These are phyloP conservation scores for Athrips mouffetella DNA, from an alignment of 2,888 invertebrate genomes.

Conservation along the genomic window DNA sequence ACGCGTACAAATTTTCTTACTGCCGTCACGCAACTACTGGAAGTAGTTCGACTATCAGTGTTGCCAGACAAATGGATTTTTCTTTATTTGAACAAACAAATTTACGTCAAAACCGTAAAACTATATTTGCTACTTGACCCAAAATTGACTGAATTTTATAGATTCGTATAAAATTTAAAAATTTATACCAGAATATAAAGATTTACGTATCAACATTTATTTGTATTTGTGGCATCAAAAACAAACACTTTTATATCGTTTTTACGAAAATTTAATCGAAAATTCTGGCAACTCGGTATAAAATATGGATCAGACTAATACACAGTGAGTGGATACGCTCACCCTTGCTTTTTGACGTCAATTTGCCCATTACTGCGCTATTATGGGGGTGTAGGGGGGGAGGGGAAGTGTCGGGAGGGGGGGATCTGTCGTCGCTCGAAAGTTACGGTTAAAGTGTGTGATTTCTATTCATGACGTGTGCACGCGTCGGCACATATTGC, in stretches of 20 bases:
- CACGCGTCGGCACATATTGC: conserved; percentile 39
- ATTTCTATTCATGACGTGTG: conserved; percentile 68
- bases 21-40: conserved; percentile 5
- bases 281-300: conserved; percentile 17
- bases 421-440: conserved; percentile 32
- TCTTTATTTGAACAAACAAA: no score
- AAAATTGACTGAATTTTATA: no score
- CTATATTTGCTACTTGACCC: no score
- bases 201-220: no score
- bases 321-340: conserved; percentile 39
- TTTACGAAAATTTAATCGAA: no score
- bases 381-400: no score
- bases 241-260: no score
- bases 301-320: conserved; percentile 48
- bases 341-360: conserved; percentile 24
- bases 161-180: no score
- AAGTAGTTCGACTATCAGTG: not conserved
- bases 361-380: conserved; percentile 41
- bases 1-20: conserved; percentile 7
- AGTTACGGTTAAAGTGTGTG: conserved; percentile 57
- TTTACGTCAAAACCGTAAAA: no score
- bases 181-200: no score
- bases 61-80: no score
- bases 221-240: no score
- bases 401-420: conserved; percentile 1